phyloP scores from a whole-genome alignment of 2,888 invertebrate species.

The Sipha maydis region DNA sequence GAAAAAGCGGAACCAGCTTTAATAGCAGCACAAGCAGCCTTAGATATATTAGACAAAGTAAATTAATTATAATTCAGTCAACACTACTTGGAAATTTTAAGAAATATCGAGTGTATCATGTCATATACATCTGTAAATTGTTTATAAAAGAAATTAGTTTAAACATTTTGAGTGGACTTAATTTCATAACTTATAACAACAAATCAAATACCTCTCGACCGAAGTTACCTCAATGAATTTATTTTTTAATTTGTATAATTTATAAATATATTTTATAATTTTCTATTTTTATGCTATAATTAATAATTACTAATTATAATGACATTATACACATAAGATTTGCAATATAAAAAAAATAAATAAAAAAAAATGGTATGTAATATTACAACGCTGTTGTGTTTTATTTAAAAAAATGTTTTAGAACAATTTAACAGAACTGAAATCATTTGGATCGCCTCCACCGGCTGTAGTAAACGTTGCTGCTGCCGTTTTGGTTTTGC shows the following conservation, averaged over 20 bases:
- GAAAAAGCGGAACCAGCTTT: conserved; percentile 92
- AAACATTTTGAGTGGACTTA: background rate
- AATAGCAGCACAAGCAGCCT: conserved; percentile 86
- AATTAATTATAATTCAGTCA: background rate
- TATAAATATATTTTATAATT: too few relatives aligned
- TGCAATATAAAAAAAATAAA: background rate
- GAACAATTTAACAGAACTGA: conserved; percentile 91
- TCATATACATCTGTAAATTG: background rate
- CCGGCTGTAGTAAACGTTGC: conserved; percentile 87
- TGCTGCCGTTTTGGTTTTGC: conserved; percentile 88
- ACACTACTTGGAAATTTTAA: too few relatives aligned
- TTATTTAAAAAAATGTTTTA: conserved; percentile 63
- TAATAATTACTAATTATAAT: background rate
- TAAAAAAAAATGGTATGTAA: background rate
- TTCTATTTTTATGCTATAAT: background rate
- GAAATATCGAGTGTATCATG: too few relatives aligned
- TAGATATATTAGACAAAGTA: conserved; percentile 90
- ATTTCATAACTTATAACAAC: too few relatives aligned
- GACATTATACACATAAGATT: background rate
- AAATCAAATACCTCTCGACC: background rate
- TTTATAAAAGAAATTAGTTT: background rate
- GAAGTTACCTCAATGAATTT: too few relatives aligned
- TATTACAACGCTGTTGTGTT: background rate
- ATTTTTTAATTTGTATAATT: too few relatives aligned
- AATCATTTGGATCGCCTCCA: conserved; percentile 92